Conservation (phyloP, 2,113 vertebrate species). For the Thinocorus orbignyianus region DNA sequence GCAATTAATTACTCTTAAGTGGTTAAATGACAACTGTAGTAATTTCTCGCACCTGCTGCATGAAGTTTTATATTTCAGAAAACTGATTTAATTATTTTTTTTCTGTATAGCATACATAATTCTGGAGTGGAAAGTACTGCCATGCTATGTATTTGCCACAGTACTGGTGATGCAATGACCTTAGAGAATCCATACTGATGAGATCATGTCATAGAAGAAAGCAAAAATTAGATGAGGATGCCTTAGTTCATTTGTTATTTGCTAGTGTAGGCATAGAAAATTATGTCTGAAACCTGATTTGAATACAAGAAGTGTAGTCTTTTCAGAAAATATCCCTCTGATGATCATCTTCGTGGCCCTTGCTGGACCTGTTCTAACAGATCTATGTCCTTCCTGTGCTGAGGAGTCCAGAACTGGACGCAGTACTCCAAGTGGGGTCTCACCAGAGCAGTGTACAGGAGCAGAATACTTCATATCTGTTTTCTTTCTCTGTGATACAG, state of each 20-base stretch:
- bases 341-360: too few species aligned
- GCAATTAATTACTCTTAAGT: conserved; percentile 56
- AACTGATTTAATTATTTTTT: neutral
- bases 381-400: too few species aligned
- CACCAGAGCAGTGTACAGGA: too few species aligned
- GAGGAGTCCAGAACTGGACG: too few species aligned
- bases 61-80: neutral
- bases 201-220: neutral
- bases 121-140: neutral
- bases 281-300: neutral
- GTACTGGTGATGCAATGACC: neutral
- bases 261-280: neutral
- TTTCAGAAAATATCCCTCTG: neutral
- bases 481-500: neutral
- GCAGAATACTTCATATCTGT: neutral
- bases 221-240: neutral
- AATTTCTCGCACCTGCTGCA: neutral
- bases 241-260: neutral
- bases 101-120: neutral
- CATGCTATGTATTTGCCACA: neutral
- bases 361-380: too few species aligned
- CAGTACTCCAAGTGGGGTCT: too few species aligned
- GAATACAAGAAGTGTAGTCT: neutral
- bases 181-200: neutral
- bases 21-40: conserved; percentile 22